Percentiles rank a stretch among this genome's conserved stretches.
Conservation (phyloP, 1,140 invertebrate genomes). For the Delia radicum region DNA sequence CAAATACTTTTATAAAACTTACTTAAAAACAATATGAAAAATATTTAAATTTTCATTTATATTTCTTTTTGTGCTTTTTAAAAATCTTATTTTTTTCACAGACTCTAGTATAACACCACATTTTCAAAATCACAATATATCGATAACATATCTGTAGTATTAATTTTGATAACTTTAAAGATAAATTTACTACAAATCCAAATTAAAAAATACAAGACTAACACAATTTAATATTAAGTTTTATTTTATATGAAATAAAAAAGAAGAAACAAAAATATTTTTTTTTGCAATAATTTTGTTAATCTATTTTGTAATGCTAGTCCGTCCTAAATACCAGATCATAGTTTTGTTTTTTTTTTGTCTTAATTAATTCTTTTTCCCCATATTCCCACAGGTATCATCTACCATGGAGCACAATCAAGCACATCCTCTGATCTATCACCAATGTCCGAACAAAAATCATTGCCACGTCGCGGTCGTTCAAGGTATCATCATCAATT, state of each 20-base stretch:
- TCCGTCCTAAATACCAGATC: not conserved
- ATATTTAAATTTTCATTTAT: not conserved
- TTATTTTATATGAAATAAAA: not conserved
- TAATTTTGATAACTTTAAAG: conserved; percentile 17
- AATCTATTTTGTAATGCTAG: not conserved
- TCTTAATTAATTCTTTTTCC: conserved; percentile 26
- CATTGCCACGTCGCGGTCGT: conserved; percentile 67
- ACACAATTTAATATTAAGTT: not conserved
- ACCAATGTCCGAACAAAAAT: conserved; percentile 76
- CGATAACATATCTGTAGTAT: conserved; percentile 54
- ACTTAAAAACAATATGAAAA: not conserved
- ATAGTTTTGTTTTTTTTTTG: not conserved
- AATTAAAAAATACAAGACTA: not conserved
- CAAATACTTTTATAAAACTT: too few species aligned
- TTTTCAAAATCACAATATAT: conserved; percentile 56
- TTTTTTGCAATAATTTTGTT: not conserved
- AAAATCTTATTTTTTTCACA: conserved; percentile 40
- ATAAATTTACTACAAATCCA: not conserved
- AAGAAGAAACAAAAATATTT: not conserved
- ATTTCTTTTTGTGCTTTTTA: conserved; percentile 7
- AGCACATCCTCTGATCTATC: conserved; percentile 77
- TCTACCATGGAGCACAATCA: conserved; percentile 73
- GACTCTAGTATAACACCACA: conserved; percentile 53
- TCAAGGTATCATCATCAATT: conserved; percentile 64
- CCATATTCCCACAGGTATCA: conserved; percentile 61